A percentile compares a stretch with the other conserved stretches of the same genome.
Conservation (phyloP, 2,888 invertebrate genomes). For the Tyria jacobaeae region DNA sequence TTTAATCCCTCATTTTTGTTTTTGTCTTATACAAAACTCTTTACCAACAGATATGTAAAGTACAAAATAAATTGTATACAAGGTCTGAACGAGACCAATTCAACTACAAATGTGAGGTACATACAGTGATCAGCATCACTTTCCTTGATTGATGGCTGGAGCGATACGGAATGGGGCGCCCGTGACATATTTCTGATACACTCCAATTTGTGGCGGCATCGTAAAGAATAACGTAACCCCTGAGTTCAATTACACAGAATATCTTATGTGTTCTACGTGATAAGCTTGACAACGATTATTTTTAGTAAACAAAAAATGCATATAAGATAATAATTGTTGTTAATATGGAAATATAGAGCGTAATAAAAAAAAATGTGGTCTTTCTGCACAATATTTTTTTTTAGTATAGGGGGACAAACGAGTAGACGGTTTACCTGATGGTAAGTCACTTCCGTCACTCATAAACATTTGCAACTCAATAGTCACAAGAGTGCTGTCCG, state of each 20-base stretch:
- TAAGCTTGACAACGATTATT: background rate
- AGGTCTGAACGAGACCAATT: background rate
- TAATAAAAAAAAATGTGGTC: too few species aligned
- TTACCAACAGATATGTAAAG: background rate
- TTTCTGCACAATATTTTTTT: too few species aligned
- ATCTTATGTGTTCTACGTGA: slow-evolving; percentile 3
- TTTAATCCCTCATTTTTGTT: too few species aligned
- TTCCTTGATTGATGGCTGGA: slow-evolving; percentile 26
- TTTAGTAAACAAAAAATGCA: background rate
- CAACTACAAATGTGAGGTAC: slow-evolving; percentile 6
- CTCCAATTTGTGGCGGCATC: slow-evolving; percentile 33
- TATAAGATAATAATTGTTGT: too few species aligned
- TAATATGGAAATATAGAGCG: too few species aligned
- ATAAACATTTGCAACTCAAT: too few species aligned
- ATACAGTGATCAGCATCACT: slow-evolving; percentile 29
- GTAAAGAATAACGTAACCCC: background rate
- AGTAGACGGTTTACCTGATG: too few species aligned
- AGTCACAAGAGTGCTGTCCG: too few species aligned
- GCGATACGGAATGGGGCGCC: slow-evolving; percentile 23
- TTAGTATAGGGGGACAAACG: too few species aligned
- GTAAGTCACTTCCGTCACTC: too few species aligned
- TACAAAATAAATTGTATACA: background rate
- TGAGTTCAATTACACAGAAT: background rate
- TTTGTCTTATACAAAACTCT: too few species aligned
- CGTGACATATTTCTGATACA: slow-evolving; percentile 26